Base-by-base conservation (phyloP, 1,140 invertebrate genomes). In the Penaeus indicus region DNA sequence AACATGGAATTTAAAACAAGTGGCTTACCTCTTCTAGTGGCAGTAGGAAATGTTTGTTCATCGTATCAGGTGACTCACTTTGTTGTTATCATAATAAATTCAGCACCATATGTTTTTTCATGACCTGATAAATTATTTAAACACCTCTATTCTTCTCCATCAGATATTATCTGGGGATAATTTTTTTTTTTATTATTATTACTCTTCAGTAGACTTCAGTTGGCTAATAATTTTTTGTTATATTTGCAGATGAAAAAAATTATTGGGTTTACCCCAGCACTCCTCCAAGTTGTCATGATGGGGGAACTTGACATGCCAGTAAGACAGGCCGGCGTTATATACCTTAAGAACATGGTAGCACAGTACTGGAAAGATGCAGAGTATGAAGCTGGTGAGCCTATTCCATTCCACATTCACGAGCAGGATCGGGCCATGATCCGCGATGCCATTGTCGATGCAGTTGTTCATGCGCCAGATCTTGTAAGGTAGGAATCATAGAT, bases 351-450 rank as follows among this genome's bases (percentile, higher is more conserved):
- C 94, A 94, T 98, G 92, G 95, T 99, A 62, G 96, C 95, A 67
- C 95, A 95, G 91, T 96, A 95, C 93, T 99, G 99, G 99, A 95
- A 95, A 88, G 96, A 97, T 89, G 96, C 96, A 90, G 97, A 98
- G 92, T 93, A 94, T 62, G 90, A 89, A 47, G 22, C 69, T 81
- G 94, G 95, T 42, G 96, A 96, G 72, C 95, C 96, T 1, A 93
- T 96, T 47, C 95, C 95, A 61, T 99, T 98, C 93, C 96, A 95
- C 89, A 96, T 99, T 92, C 97, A 99, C 92, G 99, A 99, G 93
- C 97, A 99, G 93, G 99, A 99, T 93, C 95, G 98, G 91, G 95
- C 96, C 60, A 95, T 98, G 94, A 97, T 99, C 90, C 94, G 98
- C 86, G 96, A 98, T 92, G 95, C 96, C 38, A 97, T 99, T 92